Percentiles rank a stretch among this genome's conserved stretches.
Conservation (phyloP, 2,888 invertebrate species). For the Drosophila eohydei region DNA sequence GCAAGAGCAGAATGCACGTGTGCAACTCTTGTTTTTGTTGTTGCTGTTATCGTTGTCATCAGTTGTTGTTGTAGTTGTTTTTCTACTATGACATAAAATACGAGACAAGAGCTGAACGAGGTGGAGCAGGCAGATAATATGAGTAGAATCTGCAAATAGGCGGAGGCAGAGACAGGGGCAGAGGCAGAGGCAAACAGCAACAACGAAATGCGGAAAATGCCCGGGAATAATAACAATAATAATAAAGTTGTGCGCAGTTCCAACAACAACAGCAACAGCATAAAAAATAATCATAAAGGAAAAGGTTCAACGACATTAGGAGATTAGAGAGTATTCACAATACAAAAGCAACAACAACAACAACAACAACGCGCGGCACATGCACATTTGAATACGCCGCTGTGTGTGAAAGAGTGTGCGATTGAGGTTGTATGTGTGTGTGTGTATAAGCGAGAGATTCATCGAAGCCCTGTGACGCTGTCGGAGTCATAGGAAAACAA, state of each 20-base stretch:
- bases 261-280: slow-evolving; percentile 32
- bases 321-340: slow-evolving; percentile 77
- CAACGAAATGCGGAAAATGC: slow-evolving; percentile 58
- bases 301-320: slow-evolving; percentile 76
- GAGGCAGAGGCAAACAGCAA: slow-evolving; percentile 10
- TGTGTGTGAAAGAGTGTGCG: slow-evolving; percentile 8
- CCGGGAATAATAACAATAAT: slow-evolving; percentile 38
- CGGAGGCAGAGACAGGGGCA: not conserved
- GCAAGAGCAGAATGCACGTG: slow-evolving; percentile 67
- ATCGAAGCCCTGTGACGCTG: slow-evolving; percentile 47
- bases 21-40: slow-evolving; percentile 50
- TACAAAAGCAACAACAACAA: slow-evolving; percentile 37
- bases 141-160: slow-evolving; percentile 55
- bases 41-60: slow-evolving; percentile 64
- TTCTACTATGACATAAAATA: slow-evolving; percentile 70
- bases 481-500: slow-evolving; percentile 51
- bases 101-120: slow-evolving; percentile 27
- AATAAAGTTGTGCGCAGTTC: slow-evolving; percentile 62
- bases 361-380: slow-evolving; percentile 35
- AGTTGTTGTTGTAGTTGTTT: slow-evolving; percentile 53
- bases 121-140: slow-evolving; percentile 19
- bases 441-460: slow-evolving; percentile 42
- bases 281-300: slow-evolving; percentile 23
- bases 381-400: slow-evolving; percentile 72
- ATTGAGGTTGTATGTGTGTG: slow-evolving; percentile 20